These are phyloP conservation scores for Emydura subglobosa DNA, from an alignment of 2,113 vertebrate genomes.

Conservation along the genomic window DNA sequence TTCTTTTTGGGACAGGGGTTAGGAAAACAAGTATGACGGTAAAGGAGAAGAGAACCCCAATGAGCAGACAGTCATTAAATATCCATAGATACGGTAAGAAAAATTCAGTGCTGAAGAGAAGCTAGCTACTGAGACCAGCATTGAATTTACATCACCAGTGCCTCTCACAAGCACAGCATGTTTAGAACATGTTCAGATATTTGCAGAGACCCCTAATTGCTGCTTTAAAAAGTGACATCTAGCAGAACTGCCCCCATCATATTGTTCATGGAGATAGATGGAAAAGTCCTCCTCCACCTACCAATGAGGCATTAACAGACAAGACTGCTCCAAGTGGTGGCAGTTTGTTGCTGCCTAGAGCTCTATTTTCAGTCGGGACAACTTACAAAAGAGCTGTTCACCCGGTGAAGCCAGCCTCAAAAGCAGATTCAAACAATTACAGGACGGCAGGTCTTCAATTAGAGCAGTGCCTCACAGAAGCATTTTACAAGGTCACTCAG, in stretches of 20 bases:
- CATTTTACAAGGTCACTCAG: fast-evolving
- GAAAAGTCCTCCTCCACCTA: not conserved
- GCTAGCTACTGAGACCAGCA: not conserved
- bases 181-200: not conserved
- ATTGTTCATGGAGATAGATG: not conserved
- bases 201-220: not conserved
- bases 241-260: not conserved
- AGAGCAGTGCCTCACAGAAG: not conserved
- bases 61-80: not conserved
- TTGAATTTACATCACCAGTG: not conserved
- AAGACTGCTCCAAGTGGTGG: not conserved
- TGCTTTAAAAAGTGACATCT: not conserved
- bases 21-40: not conserved
- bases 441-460: not conserved
- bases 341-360: not conserved
- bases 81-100: not conserved
- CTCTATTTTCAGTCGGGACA: not conserved
- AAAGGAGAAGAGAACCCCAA: not conserved
- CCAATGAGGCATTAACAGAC: fast-evolving
- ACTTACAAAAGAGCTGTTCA: not conserved
- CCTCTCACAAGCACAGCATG: not conserved
- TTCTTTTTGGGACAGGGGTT: fast-evolving
- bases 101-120: not conserved
- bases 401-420: not conserved
- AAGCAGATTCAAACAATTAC: not conserved